phyloP scores from a whole-genome alignment of 1,140 invertebrate species.

The Drosophila sp. region DNA sequence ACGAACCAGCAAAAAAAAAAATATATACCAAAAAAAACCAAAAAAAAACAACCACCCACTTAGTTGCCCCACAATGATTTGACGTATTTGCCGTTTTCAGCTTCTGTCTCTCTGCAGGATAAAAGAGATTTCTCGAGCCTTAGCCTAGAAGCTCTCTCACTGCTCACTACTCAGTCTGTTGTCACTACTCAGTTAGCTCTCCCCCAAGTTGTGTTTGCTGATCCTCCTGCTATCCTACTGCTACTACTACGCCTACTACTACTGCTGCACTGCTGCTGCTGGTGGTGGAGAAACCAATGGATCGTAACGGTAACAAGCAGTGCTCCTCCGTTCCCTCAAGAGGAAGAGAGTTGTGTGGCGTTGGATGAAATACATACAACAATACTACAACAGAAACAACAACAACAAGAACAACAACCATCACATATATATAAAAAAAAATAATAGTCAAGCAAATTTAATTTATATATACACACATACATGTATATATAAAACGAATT shows the following conservation, averaged over 20 bases:
- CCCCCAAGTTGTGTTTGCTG: conserved; percentile 53
- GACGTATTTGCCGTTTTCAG: conserved; percentile 81
- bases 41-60: conserved; percentile 30
- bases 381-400: conserved; percentile 18
- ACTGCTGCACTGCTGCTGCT: conserved; percentile 28
- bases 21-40: conserved; percentile 27
- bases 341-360: conserved; percentile 49
- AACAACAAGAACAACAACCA: conserved; percentile 36
- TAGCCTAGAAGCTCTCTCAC: conserved; percentile 64
- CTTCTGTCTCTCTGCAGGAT: conserved; percentile 77
- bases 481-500: conserved; percentile 2
- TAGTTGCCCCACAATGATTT: conserved; percentile 53
- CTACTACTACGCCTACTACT: conserved; percentile 45
- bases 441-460: conserved; percentile 22
- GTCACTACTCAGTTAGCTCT: conserved; percentile 59
- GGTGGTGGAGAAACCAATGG: conserved; percentile 53
- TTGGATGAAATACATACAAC: conserved; percentile 24
- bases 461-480: no score
- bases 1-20: conserved; percentile 57
- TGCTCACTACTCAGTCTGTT: conserved; percentile 61
- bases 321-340: conserved; percentile 46
- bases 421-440: conserved; percentile 17
- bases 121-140: conserved; percentile 62
- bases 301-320: conserved; percentile 78
- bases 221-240: conserved; percentile 33